Evolutionary conservation across 1,140 invertebrate species (phyloP), one percentile per base, ranked within the genome.

Genomic region (Limonius californicus): DNA sequence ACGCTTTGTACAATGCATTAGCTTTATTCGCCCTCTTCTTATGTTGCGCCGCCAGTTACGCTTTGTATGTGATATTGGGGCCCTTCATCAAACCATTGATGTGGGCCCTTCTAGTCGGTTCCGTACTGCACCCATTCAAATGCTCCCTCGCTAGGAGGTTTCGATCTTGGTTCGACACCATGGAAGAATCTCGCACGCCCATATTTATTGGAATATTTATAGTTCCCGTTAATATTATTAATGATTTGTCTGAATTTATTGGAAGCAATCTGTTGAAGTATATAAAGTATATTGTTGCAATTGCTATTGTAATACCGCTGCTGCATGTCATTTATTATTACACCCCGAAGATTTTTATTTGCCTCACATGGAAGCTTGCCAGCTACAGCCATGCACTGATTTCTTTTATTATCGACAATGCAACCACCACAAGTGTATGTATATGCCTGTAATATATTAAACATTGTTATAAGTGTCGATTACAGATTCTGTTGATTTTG

Each of bases 41-140:
- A 42, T 84, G 85, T 65, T 84, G 83, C 69, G 83, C 83, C 1
- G 89, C 88, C 9, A 81, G 86, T 19, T 89, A 87, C 70, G 90
- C 91, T 2, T 82, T 96, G 12, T 95, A 92, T 73, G 85, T 89
- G 63, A 88, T 94, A 50, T 77, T 97, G 3, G 88, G 92, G 72
- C 92, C 94, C 0, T 98, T 98, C 78, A 84, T 97, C 14, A 89
- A 92, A 70, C 92, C 95, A 0, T 74, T 98, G 27, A 83, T 97
- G 61, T 99, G 95, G 95, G 95, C 95, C 2, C 78, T 97, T 47
- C 76, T 99, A 12, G 93, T 94, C 75, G 94, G 94, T 11, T 92
- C 91, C 7, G 88, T 94, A 30, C 80, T 97, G 19, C 90, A 95
- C 76, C 94, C 94, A 0, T 89, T 95, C 67, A 97, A 97, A 72